Percentiles rank a stretch among this genome's conserved stretches.
Conservation (phyloP, 2,113 vertebrate species). For the Nymphicus hollandicus region DNA sequence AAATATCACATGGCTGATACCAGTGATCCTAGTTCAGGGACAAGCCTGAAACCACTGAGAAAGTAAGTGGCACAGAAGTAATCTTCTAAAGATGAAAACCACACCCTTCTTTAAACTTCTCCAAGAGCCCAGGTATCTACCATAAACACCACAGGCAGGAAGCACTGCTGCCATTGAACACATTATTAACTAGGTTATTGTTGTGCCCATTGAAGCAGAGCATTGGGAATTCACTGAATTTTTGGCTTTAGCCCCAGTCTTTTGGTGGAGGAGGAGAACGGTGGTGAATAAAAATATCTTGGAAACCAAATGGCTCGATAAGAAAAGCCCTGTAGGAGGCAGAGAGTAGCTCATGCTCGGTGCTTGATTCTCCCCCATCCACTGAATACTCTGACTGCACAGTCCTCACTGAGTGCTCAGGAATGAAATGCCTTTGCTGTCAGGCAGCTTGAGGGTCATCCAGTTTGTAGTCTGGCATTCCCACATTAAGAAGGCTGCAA, state of each 20-base stretch:
- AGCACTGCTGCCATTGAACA: not conserved
- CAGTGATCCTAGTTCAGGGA: not conserved
- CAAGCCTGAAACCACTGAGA: not conserved
- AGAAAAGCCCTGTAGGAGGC: not conserved
- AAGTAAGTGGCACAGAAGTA: not conserved
- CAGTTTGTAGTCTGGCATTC: not conserved
- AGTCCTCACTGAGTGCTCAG: not conserved
- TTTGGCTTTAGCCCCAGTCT: not conserved
- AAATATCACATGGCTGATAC: not conserved
- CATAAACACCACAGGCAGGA: not conserved
- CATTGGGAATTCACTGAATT: not conserved
- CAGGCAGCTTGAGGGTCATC: not conserved
- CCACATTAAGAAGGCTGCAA: not conserved
- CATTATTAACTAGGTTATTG: not conserved
- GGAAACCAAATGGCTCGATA: not conserved
- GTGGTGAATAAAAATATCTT: not conserved
- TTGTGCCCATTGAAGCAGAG: not conserved
- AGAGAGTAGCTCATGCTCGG: not conserved
- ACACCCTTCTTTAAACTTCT: not conserved
- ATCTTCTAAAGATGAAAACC: not conserved
- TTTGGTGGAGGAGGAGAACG: not conserved
- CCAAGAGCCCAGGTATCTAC: not conserved
- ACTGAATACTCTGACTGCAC: not conserved
- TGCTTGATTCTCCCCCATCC: not conserved
- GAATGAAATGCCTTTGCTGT: not conserved